Base-by-base conservation (phyloP, 35 echinoderm and acorn worm species). In the Patiria miniata region DNA sequence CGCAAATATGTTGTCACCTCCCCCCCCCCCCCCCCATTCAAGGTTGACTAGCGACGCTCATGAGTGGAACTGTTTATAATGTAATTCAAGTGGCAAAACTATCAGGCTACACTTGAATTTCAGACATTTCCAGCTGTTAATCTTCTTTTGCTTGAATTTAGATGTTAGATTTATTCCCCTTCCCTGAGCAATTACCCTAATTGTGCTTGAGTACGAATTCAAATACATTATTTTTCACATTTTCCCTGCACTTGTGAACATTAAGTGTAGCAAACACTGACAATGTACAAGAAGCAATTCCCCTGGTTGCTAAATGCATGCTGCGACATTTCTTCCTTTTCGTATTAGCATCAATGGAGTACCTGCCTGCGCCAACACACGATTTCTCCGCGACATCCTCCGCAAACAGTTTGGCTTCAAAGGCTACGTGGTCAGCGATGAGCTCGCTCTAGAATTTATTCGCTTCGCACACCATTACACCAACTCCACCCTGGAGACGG, bases 341-440 rank as follows among this genome's bases (percentile, higher is more conserved):
- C n/a, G n/a, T 68, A 73, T 28, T 61, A 92, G 90, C 58, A 82
- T 92, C 21, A 97, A 97, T 87, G 94, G 94, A 30, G 77, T 97
- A 29, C 94, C 94, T 39, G 90, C 94, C 39, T 97, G 94, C 79
- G 90, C 84, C 15, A 92, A 86, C 83, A 89, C 89, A 55, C 39
- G 83, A 5, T 79, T 92, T 19, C 84, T 97, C 39, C 92, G 52
- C 39, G 87, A 86, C 37, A 97, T 93, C 34, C 83, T 97, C 9
- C 86, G 94, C 32, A 55, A 92, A 28, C 79, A 89, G 51, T 97
- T 90, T 90, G 90, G 90, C 7, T 97, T 97, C 78, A 90, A 82
- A 39, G 94, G 94, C 37, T 97, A 97, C 59, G 94, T 97, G n/a
- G 86, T 92, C 36, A 97, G 94, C 65, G 94, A 97, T 56, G 79